Evolutionary conservation across 2,888 invertebrate species (phyloP).

Genomic region (Sclerodermus sp.): DNA sequence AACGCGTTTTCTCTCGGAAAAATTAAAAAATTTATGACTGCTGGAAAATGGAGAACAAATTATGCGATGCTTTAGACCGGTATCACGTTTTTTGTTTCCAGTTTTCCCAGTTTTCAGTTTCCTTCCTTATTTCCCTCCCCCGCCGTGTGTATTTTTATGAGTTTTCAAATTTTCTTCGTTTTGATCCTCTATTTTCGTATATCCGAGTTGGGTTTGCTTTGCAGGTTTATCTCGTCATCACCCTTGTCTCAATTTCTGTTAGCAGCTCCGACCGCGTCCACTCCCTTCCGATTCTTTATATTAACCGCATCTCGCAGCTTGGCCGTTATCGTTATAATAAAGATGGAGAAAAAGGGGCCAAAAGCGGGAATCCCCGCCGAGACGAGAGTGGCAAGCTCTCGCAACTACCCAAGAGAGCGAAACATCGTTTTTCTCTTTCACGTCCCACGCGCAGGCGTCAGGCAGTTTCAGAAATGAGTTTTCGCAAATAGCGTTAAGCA

Average conservation of each 20-base stretch:
- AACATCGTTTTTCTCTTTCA: background rate
- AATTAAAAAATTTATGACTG: no score
- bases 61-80: no score
- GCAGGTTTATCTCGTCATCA: background rate
- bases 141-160: no score
- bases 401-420: background rate
- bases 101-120: no score
- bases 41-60: no score
- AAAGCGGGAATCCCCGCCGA: background rate
- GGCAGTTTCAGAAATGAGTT: conserved; percentile 37
- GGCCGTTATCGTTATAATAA: conserved; percentile 40
- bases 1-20: no score
- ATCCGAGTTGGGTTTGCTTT: background rate
- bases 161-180: no score
- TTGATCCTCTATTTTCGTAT: background rate
- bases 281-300: conserved; percentile 28
- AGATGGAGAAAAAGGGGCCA: conserved; percentile 21
- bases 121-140: no score
- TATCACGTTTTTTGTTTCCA: no score
- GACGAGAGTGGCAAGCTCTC: background rate
- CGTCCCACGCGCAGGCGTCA: conserved; percentile 7
- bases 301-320: conserved; percentile 37
- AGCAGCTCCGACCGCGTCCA: background rate
- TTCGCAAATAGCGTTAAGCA: conserved; percentile 42
- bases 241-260: background rate